Evolutionary conservation across 2,888 invertebrate species (phyloP).

Genomic region (Agrotis clavis): DNA sequence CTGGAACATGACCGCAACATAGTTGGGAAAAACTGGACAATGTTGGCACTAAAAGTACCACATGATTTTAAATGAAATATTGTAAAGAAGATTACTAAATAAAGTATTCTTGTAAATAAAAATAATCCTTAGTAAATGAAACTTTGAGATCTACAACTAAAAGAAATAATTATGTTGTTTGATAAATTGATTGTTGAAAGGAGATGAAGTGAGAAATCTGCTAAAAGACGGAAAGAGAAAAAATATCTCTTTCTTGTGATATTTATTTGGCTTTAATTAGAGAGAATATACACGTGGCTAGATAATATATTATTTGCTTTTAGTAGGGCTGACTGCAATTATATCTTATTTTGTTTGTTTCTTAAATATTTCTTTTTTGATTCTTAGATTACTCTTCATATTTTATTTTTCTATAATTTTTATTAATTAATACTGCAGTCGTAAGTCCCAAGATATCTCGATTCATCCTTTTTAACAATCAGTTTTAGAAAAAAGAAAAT

Average conservation of each 20-base stretch:
- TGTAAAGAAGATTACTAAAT: slow-evolving; percentile 27
- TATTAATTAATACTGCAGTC: neutral
- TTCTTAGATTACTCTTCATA: neutral
- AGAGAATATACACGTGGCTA: slow-evolving; percentile 15
- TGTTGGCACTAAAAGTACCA: slow-evolving; percentile 32
- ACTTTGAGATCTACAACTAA: slow-evolving; percentile 53
- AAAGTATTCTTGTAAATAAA: slow-evolving; percentile 35
- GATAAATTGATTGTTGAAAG: slow-evolving; percentile 33
- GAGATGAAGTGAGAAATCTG: slow-evolving; percentile 47
- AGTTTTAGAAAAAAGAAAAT: slow-evolving; percentile 12
- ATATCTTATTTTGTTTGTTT: too few relatives aligned
- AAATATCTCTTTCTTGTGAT: slow-evolving; percentile 20
- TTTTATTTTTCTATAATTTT: neutral
- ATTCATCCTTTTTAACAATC: slow-evolving; percentile 30
- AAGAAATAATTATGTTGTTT: slow-evolving; percentile 35
- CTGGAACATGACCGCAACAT: neutral
- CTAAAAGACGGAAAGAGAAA: slow-evolving; percentile 38
- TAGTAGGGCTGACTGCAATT: slow-evolving; percentile 45
- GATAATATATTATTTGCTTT: slow-evolving; percentile 39
- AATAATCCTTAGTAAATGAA: slow-evolving; percentile 55
- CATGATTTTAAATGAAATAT: neutral
- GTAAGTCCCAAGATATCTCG: slow-evolving; percentile 52
- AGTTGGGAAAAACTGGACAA: neutral
- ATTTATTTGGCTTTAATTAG: slow-evolving; percentile 18
- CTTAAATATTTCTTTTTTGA: neutral